Percentiles rank a stretch among this genome's conserved stretches.
Evolutionary conservation across 2,888 invertebrate species (phyloP).

Genomic region (Penaeus monodon): DNA sequence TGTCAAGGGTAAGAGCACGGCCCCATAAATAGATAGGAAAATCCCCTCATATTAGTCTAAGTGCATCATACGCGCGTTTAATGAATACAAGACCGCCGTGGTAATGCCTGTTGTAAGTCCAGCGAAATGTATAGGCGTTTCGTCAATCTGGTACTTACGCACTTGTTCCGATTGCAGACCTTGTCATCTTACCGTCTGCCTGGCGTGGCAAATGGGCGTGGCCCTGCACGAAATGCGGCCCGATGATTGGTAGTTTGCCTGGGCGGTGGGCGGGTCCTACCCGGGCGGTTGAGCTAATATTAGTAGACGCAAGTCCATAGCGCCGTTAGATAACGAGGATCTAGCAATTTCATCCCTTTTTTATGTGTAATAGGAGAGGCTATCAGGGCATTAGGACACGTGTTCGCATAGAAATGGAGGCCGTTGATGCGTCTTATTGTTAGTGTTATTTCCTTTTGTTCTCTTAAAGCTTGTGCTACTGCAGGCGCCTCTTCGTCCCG

Average conservation of each 20-base stretch:
- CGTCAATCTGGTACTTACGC: not conserved
- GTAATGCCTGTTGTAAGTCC: too few relatives aligned
- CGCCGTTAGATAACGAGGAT: not conserved
- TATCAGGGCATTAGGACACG: not conserved
- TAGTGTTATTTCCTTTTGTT: too few relatives aligned
- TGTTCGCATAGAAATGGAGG: too few relatives aligned
- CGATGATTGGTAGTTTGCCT: slow-evolving; percentile 24
- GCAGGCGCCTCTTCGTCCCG: not conserved
- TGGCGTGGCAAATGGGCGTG: slow-evolving; percentile 29
- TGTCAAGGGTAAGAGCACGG: too few relatives aligned
- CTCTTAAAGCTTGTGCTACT: too few relatives aligned
- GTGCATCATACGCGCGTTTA: too few relatives aligned
- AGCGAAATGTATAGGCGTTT: not conserved
- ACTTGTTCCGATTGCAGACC: not conserved
- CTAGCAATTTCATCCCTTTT: not conserved
- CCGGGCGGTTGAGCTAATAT: slow-evolving; percentile 36
- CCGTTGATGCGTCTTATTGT: too few relatives aligned
- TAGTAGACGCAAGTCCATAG: slow-evolving; percentile 20
- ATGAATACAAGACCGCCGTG: too few relatives aligned
- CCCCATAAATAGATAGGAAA: too few relatives aligned
- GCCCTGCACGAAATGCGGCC: slow-evolving; percentile 20
- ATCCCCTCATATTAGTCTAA: too few relatives aligned
- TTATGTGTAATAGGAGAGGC: not conserved
- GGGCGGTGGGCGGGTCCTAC: slow-evolving; percentile 3
- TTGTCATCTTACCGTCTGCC: not conserved